phyloP scores from a whole-genome alignment of 2,797 vertebrate species.

The Hydrophis major region DNA sequence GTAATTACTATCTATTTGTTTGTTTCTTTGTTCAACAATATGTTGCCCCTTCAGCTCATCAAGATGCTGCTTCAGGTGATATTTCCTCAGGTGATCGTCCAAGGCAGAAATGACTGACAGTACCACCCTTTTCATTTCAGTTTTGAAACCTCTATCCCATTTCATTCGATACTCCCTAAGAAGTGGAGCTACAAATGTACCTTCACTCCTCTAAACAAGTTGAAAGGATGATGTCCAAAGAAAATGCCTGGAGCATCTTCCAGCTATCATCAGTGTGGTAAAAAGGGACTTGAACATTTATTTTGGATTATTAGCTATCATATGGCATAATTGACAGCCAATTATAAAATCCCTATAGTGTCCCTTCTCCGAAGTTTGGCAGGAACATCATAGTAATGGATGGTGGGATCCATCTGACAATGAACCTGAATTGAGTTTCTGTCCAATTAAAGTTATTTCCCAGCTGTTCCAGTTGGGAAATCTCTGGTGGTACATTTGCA shows the following conservation, averaged over 20 bases:
- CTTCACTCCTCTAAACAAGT: conserved; percentile 3
- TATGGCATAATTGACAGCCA: conserved; percentile 41
- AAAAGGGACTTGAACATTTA: conserved; percentile 29
- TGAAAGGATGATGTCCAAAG: conserved; percentile 34
- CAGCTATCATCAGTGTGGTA: conserved; percentile 42
- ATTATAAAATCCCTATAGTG: conserved; percentile 44
- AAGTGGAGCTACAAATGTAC: not conserved
- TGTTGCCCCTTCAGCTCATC: conserved; percentile 18
- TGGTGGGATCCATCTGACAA: conserved; percentile 16
- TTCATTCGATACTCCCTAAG: not conserved
- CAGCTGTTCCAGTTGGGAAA: conserved; percentile 27
- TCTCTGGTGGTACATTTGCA: not conserved
- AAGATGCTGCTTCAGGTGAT: not conserved
- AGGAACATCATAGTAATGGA: conserved; percentile 22
- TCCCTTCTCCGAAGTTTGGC: conserved; percentile 22
- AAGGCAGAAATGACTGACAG: not conserved
- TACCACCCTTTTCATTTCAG: not conserved
- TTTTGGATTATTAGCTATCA: conserved; percentile 18
- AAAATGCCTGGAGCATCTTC: not conserved
- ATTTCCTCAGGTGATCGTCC: conserved; percentile 27
- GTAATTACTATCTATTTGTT: conserved; percentile 24
- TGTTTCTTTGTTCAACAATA: not conserved
- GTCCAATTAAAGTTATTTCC: conserved; percentile 28
- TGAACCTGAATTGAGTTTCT: not conserved
- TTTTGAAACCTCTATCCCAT: not conserved